Evolutionary conservation across 2,888 invertebrate genomes (phyloP).

Genomic region (Dasypolia templi): DNA sequence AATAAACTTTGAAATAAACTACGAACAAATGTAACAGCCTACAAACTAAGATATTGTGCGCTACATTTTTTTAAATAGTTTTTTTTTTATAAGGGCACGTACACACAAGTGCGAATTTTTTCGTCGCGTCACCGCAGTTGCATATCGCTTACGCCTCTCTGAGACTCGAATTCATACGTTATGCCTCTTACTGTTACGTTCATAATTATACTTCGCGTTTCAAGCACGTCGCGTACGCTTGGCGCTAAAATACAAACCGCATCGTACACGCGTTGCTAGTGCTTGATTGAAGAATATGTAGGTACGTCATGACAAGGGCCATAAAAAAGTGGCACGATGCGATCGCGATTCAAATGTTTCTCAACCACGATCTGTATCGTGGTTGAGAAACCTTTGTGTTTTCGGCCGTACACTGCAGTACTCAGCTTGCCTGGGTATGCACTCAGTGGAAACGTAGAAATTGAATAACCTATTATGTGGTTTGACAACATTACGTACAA

Average conservation of each 20-base stretch:
- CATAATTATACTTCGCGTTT: not conserved
- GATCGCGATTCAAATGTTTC: too few relatives aligned
- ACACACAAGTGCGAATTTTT: not conserved
- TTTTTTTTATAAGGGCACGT: not conserved
- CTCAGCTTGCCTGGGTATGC: not conserved
- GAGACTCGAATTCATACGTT: not conserved
- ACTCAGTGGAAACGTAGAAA: not conserved
- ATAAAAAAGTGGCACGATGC: too few relatives aligned
- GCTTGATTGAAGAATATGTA: not conserved
- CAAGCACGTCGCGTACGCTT: not conserved
- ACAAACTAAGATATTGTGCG: slow-evolving; percentile 67
- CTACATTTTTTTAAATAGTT: slow-evolving; percentile 42
- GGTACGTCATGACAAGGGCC: too few relatives aligned
- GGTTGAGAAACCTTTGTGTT: too few relatives aligned
- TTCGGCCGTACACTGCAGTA: not conserved
- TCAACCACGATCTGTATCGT: too few relatives aligned
- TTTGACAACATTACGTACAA: not conserved
- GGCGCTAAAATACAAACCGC: not conserved
- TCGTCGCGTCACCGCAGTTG: too few relatives aligned
- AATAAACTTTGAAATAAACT: slow-evolving; percentile 71
- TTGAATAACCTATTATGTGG: not conserved
- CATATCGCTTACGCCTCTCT: accelerated
- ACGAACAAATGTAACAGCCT: slow-evolving; percentile 74
- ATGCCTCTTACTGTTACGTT: not conserved
- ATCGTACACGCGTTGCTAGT: too few relatives aligned